Percentiles rank a stretch among this genome's conserved stretches.
Conservation (phyloP, 2,113 vertebrate genomes). For the Ploceus nigricollis region DNA sequence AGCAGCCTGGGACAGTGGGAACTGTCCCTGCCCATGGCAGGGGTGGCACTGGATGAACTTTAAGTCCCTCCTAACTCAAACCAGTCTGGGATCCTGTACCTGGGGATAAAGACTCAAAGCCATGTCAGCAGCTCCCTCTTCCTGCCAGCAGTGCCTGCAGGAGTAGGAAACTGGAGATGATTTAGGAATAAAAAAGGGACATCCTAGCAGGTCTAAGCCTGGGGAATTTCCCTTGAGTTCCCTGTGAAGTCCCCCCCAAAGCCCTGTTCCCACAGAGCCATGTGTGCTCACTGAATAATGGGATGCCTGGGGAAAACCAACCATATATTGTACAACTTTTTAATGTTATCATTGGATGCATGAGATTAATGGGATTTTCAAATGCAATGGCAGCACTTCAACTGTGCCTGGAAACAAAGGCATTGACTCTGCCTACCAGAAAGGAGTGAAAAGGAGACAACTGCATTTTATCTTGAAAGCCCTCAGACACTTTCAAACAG, state of each 20-base stretch:
- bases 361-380: conserved; percentile 25
- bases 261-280: neutral
- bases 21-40: neutral
- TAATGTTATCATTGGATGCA: neutral
- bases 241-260: neutral
- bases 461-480: conserved; percentile 37
- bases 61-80: neutral
- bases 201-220: neutral
- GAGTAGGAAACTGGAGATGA: neutral
- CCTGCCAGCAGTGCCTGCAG: neutral
- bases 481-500: neutral
- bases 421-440: neutral
- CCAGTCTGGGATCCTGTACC: neutral
- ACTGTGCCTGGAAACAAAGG: conserved; percentile 13
- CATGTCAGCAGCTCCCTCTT: neutral
- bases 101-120: neutral
- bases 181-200: neutral
- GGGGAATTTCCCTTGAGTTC: neutral
- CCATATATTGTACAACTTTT: neutral
- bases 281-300: neutral
- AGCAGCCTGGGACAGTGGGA: accelerated
- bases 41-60: neutral
- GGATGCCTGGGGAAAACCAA: neutral
- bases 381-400: neutral
- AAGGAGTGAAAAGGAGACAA: conserved; percentile 9